Base-by-base conservation (phyloP, 2,888 invertebrate genomes). In the Drosophila meridiana region DNA sequence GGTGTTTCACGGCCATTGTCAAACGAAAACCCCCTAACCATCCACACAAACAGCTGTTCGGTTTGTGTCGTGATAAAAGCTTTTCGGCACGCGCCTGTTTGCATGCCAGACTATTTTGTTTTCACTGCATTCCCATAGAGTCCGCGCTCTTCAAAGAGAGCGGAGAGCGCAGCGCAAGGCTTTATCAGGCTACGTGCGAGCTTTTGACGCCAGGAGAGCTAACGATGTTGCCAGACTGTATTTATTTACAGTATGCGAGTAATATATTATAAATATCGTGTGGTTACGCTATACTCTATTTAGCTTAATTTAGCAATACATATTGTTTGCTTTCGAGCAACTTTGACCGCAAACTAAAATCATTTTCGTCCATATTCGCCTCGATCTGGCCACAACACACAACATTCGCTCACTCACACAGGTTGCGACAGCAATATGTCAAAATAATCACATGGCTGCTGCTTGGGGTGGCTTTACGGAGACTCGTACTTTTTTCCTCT, bases 21-120 rank as follows among this genome's bases (percentile, higher is more conserved):
- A 64, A 62, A 50, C n/a, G 50, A 52, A 62, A 58, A 53, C 30
- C 43, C 34, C 53, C 30, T n/a, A 50, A 36, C 40, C 30, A 50
- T 11, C 40, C 28, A 50, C 7, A 50, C 65, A 36, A 86, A 86
- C 85, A 85, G 85, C 89, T 90, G 85, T 86, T 88, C 63, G 59
- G 50, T 7, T 55, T 56, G 36, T 45, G 56, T 65, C 55, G 71
- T 60, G 70, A 11, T 38, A 56, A 73, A 82, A 83, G 83, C 80
- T 83, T 71, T 68, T 69, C 14, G 73, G 20, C 83, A 82, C 71
- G 90, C 85, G 85, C 90, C 89, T 83, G 75, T 73, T 86, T 73
- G 83, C 83, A 85, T 77, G 73, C 80, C 62, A 71, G 52, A 60
- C 68, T 50, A 70, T 72, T 58, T 73, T 45, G 56, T 28, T 61